Percentiles rank a stretch among this genome's conserved stretches.
Evolutionary conservation across 2,888 invertebrate species (phyloP).

Genomic region (Ectemnius continuus): DNA sequence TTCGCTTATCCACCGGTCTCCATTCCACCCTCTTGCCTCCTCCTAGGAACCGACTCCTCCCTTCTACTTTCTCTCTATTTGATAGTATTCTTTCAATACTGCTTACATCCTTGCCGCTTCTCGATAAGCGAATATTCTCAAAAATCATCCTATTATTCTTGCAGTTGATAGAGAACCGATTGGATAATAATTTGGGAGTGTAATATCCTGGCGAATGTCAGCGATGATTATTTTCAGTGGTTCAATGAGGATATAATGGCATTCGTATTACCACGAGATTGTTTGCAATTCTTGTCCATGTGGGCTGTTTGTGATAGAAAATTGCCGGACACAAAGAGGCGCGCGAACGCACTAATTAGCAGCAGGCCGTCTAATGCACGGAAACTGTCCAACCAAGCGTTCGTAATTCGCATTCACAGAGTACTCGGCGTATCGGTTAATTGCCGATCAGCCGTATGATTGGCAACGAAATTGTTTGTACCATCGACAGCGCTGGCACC

Average conservation of each 20-base stretch:
- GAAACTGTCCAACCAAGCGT: conserved; percentile 27
- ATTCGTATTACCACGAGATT: no score
- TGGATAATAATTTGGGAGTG: background rate
- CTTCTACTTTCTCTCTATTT: no score
- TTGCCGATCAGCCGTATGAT: conserved; percentile 40
- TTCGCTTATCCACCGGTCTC: conserved; percentile 6
- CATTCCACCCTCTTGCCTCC: conserved; percentile 50
- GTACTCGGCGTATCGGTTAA: conserved; percentile 30
- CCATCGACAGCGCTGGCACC: conserved; percentile 5
- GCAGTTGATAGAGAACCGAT: background rate
- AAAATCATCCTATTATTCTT: conserved; percentile 41
- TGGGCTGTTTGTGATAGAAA: background rate
- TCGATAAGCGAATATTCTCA: conserved; percentile 29
- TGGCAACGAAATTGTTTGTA: conserved; percentile 28
- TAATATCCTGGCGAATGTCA: conserved; percentile 38
- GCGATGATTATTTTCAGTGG: conserved; percentile 5
- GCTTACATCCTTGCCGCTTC: conserved; percentile 33
- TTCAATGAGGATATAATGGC: no score
- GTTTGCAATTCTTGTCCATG: no score
- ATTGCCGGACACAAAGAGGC: no score
- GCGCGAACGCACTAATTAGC: conserved; percentile 28
- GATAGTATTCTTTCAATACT: conserved; percentile 32
- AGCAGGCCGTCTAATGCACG: conserved; percentile 42
- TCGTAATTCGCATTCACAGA: conserved; percentile 29
- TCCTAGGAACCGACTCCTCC: conserved; percentile 44